Conservation (phyloP, 92 coral and sea anemone species). For the Parazoanthus swiftii region DNA sequence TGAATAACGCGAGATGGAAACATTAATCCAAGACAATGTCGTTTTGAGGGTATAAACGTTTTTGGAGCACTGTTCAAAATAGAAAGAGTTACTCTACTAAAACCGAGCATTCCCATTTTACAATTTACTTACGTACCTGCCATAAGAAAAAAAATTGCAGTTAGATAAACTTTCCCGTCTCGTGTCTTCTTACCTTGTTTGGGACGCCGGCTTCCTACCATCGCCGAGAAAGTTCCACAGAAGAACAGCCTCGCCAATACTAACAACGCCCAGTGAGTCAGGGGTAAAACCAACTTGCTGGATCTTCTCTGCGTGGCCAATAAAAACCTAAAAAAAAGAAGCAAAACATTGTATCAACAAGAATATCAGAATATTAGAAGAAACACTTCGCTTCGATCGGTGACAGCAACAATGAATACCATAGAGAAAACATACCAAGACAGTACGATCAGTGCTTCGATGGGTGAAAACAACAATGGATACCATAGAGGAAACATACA, state of each 20-base stretch:
- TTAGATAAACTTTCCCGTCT: not conserved
- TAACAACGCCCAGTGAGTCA: slow-evolving; percentile 75
- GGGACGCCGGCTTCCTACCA: slow-evolving; percentile 39
- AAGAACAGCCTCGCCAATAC: slow-evolving; percentile 89
- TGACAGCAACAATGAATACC: not conserved
- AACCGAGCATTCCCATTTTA: too few relatives aligned
- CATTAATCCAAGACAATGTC: too few relatives aligned
- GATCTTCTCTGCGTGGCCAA: slow-evolving; percentile 91
- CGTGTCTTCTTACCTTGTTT: slow-evolving; percentile 22
- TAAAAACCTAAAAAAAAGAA: slow-evolving; percentile 69
- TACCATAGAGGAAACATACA: not conserved
- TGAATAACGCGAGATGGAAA: too few relatives aligned
- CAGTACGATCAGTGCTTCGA: not conserved
- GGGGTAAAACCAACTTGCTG: slow-evolving; percentile 84
- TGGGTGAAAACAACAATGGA: not conserved
- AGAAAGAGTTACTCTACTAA: too few relatives aligned
- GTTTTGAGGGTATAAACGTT: too few relatives aligned
- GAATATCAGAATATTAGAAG: too few relatives aligned
- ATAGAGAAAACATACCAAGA: not conserved
- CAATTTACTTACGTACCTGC: too few relatives aligned
- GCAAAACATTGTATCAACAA: not conserved
- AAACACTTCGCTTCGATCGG: too few relatives aligned
- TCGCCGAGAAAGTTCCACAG: slow-evolving; percentile 92
- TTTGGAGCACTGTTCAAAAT: too few relatives aligned
- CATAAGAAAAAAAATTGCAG: too few relatives aligned